Conservation (phyloP, 1,140 invertebrate species). For the Orchesella cincta region DNA sequence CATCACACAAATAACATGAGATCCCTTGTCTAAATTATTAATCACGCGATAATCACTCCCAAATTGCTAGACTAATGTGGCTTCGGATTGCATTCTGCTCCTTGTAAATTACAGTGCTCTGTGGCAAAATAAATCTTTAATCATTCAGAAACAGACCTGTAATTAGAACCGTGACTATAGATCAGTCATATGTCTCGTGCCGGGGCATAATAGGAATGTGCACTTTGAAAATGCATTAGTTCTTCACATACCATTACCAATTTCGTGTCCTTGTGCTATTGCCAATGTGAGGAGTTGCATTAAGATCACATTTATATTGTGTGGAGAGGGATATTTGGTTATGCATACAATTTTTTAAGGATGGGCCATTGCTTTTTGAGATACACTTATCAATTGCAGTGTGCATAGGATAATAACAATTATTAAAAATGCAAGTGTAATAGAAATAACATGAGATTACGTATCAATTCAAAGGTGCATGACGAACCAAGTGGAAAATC, state of each 20-base stretch:
- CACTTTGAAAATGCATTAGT: neutral
- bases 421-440: no score
- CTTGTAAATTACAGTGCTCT: neutral
- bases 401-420: no score
- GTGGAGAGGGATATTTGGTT: no score
- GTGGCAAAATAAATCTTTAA: neutral
- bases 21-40: neutral
- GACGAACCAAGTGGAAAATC: no score
- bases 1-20: neutral
- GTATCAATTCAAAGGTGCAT: no score
- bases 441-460: no score
- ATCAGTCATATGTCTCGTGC: neutral
- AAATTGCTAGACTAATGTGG: neutral
- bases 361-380: no score
- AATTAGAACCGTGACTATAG: neutral
- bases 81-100: neutral
- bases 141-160: neutral
- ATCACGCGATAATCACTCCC: neutral
- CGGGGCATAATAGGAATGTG: neutral
- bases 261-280: neutral
- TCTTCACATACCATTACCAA: neutral
- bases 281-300: neutral
- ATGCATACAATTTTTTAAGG: no score
- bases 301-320: no score
- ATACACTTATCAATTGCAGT: no score